These are phyloP conservation scores for Diabrotica virgifera DNA, from an alignment of 1,140 invertebrate species.

Conservation along the genomic window DNA sequence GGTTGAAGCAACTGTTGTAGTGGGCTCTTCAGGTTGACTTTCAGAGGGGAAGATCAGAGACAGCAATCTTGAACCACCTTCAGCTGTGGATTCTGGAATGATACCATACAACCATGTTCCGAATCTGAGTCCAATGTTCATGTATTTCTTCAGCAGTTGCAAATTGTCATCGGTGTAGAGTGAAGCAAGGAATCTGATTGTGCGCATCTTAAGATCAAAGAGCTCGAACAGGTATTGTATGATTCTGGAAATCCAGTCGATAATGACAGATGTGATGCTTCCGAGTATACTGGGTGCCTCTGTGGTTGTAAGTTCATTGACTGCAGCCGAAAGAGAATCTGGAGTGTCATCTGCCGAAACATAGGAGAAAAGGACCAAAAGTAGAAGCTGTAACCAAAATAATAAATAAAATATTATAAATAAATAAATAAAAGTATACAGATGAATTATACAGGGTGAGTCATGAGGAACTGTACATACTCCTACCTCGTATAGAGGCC, in stretches of 20 bases:
- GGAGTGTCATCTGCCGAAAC: too few species aligned
- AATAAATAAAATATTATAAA: too few species aligned
- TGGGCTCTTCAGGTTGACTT: background rate
- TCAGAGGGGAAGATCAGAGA: slow-evolving; percentile 7
- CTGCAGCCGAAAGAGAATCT: too few species aligned
- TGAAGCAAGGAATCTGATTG: slow-evolving; percentile 4
- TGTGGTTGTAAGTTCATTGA: too few species aligned
- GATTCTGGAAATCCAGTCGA: slow-evolving; percentile 5
- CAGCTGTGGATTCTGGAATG: slow-evolving; percentile 7
- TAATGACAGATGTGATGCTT: background rate
- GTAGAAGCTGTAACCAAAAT: too few species aligned
- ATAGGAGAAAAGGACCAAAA: too few species aligned
- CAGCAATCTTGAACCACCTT: background rate
- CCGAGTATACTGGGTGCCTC: too few species aligned
- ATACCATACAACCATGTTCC: slow-evolving; percentile 5
- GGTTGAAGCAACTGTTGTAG: background rate
- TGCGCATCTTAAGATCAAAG: background rate
- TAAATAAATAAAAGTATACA: too few species aligned
- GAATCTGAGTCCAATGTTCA: slow-evolving; percentile 1
- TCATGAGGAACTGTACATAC: too few species aligned
- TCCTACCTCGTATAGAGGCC: too few species aligned
- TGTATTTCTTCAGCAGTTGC: background rate
- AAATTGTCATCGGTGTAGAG: slow-evolving; percentile 14
- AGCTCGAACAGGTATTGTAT: slow-evolving; percentile 7
- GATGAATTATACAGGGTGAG: too few species aligned